phyloP scores from a whole-genome alignment of 2,113 vertebrate species.

The Heteronetta atricapilla region DNA sequence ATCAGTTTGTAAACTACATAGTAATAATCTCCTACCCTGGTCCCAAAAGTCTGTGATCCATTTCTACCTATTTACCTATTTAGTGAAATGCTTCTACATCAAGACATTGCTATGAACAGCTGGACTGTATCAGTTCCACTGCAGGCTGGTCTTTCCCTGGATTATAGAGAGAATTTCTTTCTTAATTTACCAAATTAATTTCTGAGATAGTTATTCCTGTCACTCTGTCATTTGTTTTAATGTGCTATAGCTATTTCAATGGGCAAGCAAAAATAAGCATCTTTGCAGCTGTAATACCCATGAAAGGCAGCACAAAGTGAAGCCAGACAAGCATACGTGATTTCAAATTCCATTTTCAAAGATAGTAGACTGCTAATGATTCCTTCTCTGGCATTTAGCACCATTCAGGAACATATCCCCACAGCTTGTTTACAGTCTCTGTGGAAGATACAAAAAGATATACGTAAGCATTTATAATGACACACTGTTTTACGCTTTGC shows the following conservation, averaged over 20 bases:
- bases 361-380: not conserved
- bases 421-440: not conserved
- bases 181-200: not conserved
- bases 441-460: not conserved
- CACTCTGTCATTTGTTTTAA: not conserved
- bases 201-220: not conserved
- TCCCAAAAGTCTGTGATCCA: not conserved
- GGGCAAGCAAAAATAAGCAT: not conserved
- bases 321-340: not conserved
- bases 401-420: not conserved
- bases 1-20: constrained; percentile 1
- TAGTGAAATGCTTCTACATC: not conserved
- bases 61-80: not conserved
- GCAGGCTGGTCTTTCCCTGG: not conserved
- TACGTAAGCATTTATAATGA: not conserved
- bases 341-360: not conserved
- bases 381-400: not conserved
- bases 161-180: not conserved
- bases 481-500: not conserved
- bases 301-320: not conserved
- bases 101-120: not conserved
- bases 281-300: not conserved
- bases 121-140: not conserved
- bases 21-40: not conserved
- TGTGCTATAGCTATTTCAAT: not conserved